Evolutionary conservation across 2,113 vertebrate species (phyloP), one percentile per base, ranked within the genome.

Genomic region (Ariopsis seemanni): DNA sequence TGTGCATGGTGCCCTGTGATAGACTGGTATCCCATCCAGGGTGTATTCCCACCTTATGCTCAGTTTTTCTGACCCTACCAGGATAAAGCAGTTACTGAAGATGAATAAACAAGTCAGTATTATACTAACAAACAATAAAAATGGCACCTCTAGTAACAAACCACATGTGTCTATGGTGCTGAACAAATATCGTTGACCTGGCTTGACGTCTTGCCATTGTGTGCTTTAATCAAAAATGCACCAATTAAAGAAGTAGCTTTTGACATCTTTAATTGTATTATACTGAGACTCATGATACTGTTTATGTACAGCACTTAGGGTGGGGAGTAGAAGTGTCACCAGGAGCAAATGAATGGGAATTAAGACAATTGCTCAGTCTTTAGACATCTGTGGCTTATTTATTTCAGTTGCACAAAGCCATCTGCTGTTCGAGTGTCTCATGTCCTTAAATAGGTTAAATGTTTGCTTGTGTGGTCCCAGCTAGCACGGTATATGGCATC

Each of bases 331-430:
- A 48, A 52, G 18, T 67, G 85, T 55, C 60, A 86, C 60, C 20
- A 63, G n/a, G 15, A 65, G 4, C 50, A 79, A 79, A 86, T 80
- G 10, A 80, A 86, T 86, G 27, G 75, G 48, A 52, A 78, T 85
- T 30, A 77, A 65, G 85, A 57, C 48, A 58, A 80, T 86, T 69
- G 25, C 50, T 86, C 7, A 25, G 62, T 77, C 58, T 55, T 78
- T 50, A 63, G 71, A 86, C 74, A 79, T 67, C 74, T 50, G 74
- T 62, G 53, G 5, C 60, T 86, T 34, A 57, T 69, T 80, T 80
- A 69, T 80, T 55, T 79, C 30, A 79, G 48, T 58, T 74, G 10
- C 20, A 34, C 50, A 22, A 63, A 30, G 57, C 84, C 84, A 86
- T 80, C 85, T 86, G 85, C 30, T 86, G 48, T n/a, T 77, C 22